Evolutionary conservation across 1,140 invertebrate genomes (phyloP).

Genomic region (Acromyrmex charruanus): DNA sequence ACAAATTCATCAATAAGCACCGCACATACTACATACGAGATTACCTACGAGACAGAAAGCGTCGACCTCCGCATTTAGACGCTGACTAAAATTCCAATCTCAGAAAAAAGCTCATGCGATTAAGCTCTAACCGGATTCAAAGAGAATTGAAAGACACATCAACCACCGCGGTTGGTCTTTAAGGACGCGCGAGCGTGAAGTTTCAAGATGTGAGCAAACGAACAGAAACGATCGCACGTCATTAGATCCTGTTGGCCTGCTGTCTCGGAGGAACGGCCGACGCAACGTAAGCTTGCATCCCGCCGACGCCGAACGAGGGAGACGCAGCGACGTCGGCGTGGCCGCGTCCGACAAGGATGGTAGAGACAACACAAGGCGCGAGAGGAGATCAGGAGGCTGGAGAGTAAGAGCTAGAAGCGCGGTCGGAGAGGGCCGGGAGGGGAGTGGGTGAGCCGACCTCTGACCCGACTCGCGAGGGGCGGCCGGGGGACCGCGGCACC

Average conservation of each 20-base stretch:
- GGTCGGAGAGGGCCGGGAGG: constrained; percentile 73
- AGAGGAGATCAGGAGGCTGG: constrained; percentile 68
- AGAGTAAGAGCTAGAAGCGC: constrained; percentile 62
- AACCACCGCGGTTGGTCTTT: background rate
- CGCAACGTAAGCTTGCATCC: constrained; percentile 75
- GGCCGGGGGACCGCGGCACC: constrained; percentile 81
- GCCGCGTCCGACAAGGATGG: constrained; percentile 49
- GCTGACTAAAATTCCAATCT: background rate
- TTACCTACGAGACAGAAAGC: background rate
- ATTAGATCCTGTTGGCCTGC: constrained; percentile 74
- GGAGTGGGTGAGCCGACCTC: constrained; percentile 85
- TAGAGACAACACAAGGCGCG: constrained; percentile 42
- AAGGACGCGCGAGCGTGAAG: constrained; percentile 15
- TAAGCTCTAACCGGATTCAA: background rate
- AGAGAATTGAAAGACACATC: background rate
- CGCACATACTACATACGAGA: background rate
- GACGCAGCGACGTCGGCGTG: constrained; percentile 63
- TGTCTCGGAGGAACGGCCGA: constrained; percentile 72
- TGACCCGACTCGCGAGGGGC: constrained; percentile 81
- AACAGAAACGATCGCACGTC: constrained; percentile 63
- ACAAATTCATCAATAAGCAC: background rate
- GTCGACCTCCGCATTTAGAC: background rate
- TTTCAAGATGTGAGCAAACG: constrained; percentile 31
- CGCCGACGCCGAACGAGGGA: constrained; percentile 71
- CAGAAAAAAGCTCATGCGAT: background rate